phyloP scores from a whole-genome alignment of 2,113 vertebrate species.

The Xenopus borealis region DNA sequence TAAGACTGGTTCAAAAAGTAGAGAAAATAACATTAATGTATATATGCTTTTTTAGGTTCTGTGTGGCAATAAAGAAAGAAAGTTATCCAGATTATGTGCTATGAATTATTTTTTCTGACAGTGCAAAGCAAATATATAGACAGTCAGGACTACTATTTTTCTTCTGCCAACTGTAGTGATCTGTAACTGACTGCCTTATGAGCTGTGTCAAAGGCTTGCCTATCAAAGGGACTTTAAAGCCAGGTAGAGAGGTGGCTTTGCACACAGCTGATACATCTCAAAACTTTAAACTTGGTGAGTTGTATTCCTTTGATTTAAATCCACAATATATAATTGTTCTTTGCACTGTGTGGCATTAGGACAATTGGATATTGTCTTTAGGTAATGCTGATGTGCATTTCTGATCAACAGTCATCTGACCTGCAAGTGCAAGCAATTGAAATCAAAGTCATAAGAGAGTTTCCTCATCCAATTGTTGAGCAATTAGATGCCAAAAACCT shows the following conservation, averaged over 20 bases:
- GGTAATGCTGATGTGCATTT: too few species aligned
- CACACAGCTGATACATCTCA: conserved; percentile 90
- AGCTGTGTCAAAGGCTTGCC: conserved; percentile 85
- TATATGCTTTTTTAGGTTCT: conserved; percentile 73
- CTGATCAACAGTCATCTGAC: too few species aligned
- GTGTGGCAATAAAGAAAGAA: conserved; percentile 94
- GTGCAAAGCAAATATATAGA: conserved; percentile 88
- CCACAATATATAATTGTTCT: too few species aligned
- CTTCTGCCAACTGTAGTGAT: conserved; percentile 89
- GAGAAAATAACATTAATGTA: too few species aligned
- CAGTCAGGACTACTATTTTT: conserved; percentile 90
- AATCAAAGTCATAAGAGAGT: too few species aligned
- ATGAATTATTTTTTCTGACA: conserved; percentile 80
- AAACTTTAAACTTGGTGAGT: conserved; percentile 91
- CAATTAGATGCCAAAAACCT: too few species aligned
- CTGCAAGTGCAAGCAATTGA: too few species aligned
- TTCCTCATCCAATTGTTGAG: too few species aligned
- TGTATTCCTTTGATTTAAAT: background rate
- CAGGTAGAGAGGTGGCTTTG: conserved; percentile 84
- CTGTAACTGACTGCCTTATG: conserved; percentile 90
- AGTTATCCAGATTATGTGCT: conserved; percentile 93
- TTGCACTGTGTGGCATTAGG: too few species aligned
- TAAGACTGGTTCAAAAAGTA: too few species aligned
- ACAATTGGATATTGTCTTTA: too few species aligned
- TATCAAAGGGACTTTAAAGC: conserved; percentile 83